Conservation (phyloP, 2,113 vertebrate genomes). For the Poeciliopsis retropinna region DNA sequence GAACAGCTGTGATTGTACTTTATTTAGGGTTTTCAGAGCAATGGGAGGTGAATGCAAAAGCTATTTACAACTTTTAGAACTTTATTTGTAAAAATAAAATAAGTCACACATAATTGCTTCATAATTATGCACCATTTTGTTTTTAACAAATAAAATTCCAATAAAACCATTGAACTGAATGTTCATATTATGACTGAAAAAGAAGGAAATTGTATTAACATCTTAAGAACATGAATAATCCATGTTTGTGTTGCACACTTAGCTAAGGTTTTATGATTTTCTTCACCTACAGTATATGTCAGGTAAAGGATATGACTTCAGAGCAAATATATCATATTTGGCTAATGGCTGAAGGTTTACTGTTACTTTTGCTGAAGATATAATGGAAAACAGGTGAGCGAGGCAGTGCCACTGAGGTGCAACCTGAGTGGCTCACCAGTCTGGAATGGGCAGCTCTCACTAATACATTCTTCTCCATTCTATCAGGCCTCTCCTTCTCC, state of each 20-base stretch:
- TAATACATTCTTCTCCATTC: conserved; percentile 45
- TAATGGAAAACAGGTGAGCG: conserved; percentile 71
- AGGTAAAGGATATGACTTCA: conserved; percentile 54
- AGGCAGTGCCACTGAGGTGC: conserved; percentile 53
- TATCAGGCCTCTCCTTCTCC: conserved; percentile 46
- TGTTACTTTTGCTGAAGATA: conserved; percentile 40
- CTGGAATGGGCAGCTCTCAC: conserved; percentile 44
- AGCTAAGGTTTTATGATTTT: conserved; percentile 26
- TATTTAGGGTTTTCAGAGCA: neutral
- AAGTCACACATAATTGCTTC: too few relatives aligned
- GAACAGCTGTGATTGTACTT: neutral
- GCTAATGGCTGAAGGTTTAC: conserved; percentile 74
- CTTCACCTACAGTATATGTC: conserved; percentile 16
- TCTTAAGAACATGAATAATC: neutral
- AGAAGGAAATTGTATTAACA: conserved; percentile 10
- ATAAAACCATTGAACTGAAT: too few relatives aligned
- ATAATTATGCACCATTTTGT: too few relatives aligned
- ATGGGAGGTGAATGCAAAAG: neutral
- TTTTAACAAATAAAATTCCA: too few relatives aligned
- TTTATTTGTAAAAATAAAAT: too few relatives aligned
- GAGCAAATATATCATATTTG: conserved; percentile 64
- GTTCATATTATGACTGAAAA: too few relatives aligned
- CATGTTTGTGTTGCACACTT: conserved; percentile 8
- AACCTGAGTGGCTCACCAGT: conserved; percentile 51
- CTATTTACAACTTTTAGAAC: too few relatives aligned